Evolutionary conservation across 2,113 vertebrate species (phyloP).

Genomic region (Colinus virginianus): DNA sequence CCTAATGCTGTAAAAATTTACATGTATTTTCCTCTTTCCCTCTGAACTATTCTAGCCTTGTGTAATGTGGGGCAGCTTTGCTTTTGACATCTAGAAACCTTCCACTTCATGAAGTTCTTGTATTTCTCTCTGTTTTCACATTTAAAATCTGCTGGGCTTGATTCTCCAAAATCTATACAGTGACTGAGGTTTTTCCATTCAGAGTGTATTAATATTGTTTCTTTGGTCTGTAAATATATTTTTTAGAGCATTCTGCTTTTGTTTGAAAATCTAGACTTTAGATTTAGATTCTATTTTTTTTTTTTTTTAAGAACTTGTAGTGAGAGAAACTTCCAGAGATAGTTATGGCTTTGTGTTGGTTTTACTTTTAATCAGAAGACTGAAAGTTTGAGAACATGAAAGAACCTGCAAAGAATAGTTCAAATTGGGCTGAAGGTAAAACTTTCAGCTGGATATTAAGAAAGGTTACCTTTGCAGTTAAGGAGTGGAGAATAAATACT

Average conservation of each 20-base stretch:
- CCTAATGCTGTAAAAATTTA: background rate
- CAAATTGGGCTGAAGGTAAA: background rate
- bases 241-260: background rate
- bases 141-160: constrained; percentile 57
- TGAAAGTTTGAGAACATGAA: background rate
- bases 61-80: constrained; percentile 52
- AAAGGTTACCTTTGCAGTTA: background rate
- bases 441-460: background rate
- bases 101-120: constrained; percentile 42
- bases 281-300: background rate
- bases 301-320: background rate
- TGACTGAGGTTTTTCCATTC: constrained; percentile 36
- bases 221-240: background rate
- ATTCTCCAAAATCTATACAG: constrained; percentile 28
- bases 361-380: background rate
- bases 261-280: background rate
- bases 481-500: background rate
- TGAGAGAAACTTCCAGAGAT: background rate
- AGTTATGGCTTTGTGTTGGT: background rate
- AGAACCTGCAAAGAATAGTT: background rate
- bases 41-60: constrained; percentile 18
- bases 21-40: background rate
- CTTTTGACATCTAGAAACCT: constrained; percentile 51
- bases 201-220: background rate
- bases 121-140: constrained; percentile 31